Evolutionary conservation across 2,797 vertebrate genomes (phyloP).

Genomic region (Apodemus agrarius): DNA sequence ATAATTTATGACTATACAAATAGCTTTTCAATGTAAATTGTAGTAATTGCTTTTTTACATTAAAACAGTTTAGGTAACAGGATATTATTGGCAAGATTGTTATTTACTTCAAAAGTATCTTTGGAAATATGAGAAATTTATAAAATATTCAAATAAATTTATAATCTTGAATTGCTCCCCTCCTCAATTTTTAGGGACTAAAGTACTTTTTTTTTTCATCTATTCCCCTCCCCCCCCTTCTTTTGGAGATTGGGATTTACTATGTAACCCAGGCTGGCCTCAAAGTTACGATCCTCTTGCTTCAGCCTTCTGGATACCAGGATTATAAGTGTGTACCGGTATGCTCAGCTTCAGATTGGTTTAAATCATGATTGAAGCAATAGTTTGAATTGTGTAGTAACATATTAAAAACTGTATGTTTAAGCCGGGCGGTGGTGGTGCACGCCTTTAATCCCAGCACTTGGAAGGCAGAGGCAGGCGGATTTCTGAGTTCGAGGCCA

Average conservation of each 20-base stretch:
- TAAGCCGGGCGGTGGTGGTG: too few relatives aligned
- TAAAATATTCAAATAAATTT: slow-evolving; percentile 36
- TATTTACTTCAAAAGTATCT: slow-evolving; percentile 38
- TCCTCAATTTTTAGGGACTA: not conserved
- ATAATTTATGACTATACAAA: not conserved
- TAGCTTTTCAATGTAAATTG: not conserved
- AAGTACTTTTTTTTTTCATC: not conserved
- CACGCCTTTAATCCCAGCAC: too few relatives aligned
- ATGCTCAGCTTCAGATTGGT: not conserved
- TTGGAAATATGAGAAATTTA: slow-evolving; percentile 49
- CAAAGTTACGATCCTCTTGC: not conserved
- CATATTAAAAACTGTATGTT: not conserved
- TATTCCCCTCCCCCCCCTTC: not conserved
- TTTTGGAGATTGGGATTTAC: not conserved
- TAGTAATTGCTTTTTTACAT: slow-evolving; percentile 15
- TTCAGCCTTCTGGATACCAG: not conserved
- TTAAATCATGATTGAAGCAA: slow-evolving; percentile 13
- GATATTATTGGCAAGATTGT: not conserved
- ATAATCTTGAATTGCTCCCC: not conserved
- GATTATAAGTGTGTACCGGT: not conserved
- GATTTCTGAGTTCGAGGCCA: too few relatives aligned
- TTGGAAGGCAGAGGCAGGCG: too few relatives aligned
- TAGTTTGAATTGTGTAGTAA: slow-evolving; percentile 32
- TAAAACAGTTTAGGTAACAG: slow-evolving; percentile 49
- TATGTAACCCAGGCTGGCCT: not conserved